Evolutionary conservation across 2,113 vertebrate species (phyloP), one percentile per base, ranked within the genome.

Genomic region (Copsychus sechellarum): DNA sequence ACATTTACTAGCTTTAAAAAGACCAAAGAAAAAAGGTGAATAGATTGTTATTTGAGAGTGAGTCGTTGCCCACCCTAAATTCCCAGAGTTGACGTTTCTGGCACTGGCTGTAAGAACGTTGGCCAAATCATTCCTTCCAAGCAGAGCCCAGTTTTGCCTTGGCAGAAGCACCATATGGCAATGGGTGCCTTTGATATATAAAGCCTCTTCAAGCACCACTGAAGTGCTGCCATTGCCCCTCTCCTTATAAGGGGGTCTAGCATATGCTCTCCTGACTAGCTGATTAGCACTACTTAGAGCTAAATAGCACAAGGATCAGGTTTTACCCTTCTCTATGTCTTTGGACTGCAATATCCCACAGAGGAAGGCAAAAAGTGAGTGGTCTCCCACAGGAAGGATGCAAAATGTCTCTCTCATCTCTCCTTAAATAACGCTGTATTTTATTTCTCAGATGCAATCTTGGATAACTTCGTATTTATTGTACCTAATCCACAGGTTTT

Each of bases 221-320:
- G 90, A 95, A 96, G 84, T 93, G 84, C 84, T 95, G 87, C 91
- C 90, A 95, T 80, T 95, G 93, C 95, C 91, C 87, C 50, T 70
- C 25, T 92, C 93, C 89, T 94, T 92, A 85, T 81, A 90, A 92
- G 94, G 89, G 84, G 74, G 66, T 80, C 73, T 9, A 94, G 92
- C 90, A 92, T 96, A 93, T 93, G 94, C 93, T 95, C 45, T 47
- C 67, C 88, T 81, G 93, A 87, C 62, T 91, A 85, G 54, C 74
- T 93, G 93, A 88, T 95, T 96, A 96, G 76, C 88, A 71, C 88
- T 78, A 56, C 90, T 95, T 89, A 91, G 56, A 71, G 88, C 72
- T 94, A 73, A 92, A 90, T 38, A 90, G 64, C 58, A 90, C 42
- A 40, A 79, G 42, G 74, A 84, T 73, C 85, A 80, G 47, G 34